Conservation (phyloP, 2,797 vertebrate genomes). For the Eurystomus glaucurus region DNA sequence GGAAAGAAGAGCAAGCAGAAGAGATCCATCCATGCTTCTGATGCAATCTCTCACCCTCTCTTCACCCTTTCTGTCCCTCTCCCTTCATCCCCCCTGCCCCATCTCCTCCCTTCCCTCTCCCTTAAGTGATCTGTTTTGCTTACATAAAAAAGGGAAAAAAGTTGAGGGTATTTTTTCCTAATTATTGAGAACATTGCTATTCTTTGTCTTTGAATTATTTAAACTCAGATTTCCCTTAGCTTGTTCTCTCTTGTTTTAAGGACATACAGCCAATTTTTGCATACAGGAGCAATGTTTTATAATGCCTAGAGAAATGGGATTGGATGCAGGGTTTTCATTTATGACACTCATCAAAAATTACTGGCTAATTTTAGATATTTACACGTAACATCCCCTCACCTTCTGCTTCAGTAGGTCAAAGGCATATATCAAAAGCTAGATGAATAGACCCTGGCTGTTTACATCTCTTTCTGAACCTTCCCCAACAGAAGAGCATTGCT, state of each 20-base stretch:
- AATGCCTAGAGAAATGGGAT: background rate
- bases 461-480: background rate
- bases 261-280: background rate
- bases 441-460: background rate
- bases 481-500: background rate
- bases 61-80: background rate
- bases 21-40: background rate
- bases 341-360: background rate
- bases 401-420: background rate
- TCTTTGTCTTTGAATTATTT: background rate
- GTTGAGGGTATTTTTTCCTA: background rate
- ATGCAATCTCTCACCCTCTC: background rate
- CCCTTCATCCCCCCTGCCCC: no score
- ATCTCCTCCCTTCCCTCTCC: fast-evolving
- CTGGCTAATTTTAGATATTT: background rate
- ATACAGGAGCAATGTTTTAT: background rate
- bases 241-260: background rate
- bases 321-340: background rate
- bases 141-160: background rate
- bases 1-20: background rate
- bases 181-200: background rate
- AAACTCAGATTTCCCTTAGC: background rate
- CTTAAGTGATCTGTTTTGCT: background rate
- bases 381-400: background rate
- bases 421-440: background rate